Base-by-base conservation (phyloP, 2,797 vertebrate species). In the Esox masquinongy region DNA sequence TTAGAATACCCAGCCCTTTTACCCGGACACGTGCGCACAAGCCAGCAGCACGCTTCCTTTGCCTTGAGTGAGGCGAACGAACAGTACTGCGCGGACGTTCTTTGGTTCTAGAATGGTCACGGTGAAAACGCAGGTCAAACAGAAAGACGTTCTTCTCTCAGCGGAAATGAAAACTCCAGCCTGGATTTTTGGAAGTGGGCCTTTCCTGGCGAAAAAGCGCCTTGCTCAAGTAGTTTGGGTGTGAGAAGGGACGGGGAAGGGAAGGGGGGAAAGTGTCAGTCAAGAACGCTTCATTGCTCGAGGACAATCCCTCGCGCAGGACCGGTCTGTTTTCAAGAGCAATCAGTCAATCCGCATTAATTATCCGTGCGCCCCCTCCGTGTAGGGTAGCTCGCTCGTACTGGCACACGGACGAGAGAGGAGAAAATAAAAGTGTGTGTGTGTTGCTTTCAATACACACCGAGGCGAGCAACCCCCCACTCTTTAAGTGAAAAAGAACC, bases 311-410 rank as follows among this genome's bases (percentile, higher is more conserved):
- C 84, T 87, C 88, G 90, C 83, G 88, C 92, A 90, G 94, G 94
- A 92, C 93, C 90, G 91, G 92, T 93, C 93, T 93, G 93, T 94
- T 94, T 47, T 95, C 94, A 93, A 95, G 94, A 95, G 94, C 93
- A 94, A 95, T 95, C 95, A 95, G 94, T 95, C 95, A 94, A 94
- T 95, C 92, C 90, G 92, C 94, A 94, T 95, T 95, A 94, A 95
- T 95, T 94, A 94, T 90, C 92, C 90, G 82, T 84, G 80, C 82
- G 76, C 91, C 88, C 91, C 83, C 80, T 43, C 67, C 29, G 66
- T 79, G 88, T 84, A 87, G 84, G 85, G 85, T 83, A 89, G 88
- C 85, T 88, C 78, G 86, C 79, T 88, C 77, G 86, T 79, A 80
- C 88, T 91, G 90, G 88, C 91, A 91, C 92, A 86, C 75, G 83